These are phyloP conservation scores for Stratiomys singularior DNA, from an alignment of 2,888 invertebrate species.

Conservation along the genomic window DNA sequence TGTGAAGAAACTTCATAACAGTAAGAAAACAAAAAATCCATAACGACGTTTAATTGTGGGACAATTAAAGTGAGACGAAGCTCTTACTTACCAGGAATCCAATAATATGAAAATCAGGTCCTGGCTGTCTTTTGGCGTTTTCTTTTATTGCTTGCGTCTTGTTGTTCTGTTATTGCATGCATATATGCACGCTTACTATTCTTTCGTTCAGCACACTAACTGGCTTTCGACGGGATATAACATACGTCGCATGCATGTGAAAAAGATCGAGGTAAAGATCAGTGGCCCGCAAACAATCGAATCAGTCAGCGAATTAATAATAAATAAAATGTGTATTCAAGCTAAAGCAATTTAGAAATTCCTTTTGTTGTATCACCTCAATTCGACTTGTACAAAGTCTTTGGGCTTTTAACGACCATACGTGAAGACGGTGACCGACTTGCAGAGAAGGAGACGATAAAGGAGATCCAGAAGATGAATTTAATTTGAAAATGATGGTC, in stretches of 20 bases:
- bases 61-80: conserved; percentile 4
- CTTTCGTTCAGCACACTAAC: background rate
- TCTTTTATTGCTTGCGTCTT: background rate
- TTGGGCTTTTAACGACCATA: too few species aligned
- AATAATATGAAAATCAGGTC: background rate
- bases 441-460: too few species aligned
- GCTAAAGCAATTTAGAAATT: conserved; percentile 3
- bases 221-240: background rate
- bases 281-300: background rate
- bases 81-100: background rate
- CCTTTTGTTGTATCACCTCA: background rate
- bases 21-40: background rate
- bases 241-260: too few species aligned
- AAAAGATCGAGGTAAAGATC: background rate
- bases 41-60: background rate
- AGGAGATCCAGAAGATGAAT: too few species aligned
- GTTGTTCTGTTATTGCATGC: background rate
- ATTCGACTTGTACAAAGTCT: background rate
- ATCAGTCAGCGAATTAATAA: conserved; percentile 2
- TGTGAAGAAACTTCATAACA: background rate
- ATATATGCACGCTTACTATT: background rate
- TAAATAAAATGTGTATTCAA: background rate
- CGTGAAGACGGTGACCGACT: too few species aligned
- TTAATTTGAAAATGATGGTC: too few species aligned
- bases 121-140: background rate